Evolutionary conservation across 1,140 invertebrate species (phyloP).

Genomic region (Onthophagus taurus): DNA sequence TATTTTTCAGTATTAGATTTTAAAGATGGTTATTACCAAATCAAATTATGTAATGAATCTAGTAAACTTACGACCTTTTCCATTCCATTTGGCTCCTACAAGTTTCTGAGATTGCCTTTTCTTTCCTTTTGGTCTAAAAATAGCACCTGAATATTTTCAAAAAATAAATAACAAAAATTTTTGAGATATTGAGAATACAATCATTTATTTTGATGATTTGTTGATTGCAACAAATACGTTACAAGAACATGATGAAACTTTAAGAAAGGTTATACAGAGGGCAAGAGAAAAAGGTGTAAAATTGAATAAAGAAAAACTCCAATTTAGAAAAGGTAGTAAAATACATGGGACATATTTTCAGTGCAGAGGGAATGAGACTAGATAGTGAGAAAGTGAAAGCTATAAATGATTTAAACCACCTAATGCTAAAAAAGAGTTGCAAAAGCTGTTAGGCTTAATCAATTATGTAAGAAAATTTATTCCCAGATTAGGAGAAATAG

Average conservation of each 20-base stretch:
- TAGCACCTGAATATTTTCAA: constrained; percentile 12
- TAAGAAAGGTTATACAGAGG: constrained; percentile 27
- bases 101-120: constrained; percentile 30
- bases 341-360: constrained; percentile 25
- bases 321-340: constrained; percentile 21
- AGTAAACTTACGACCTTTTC: constrained; percentile 5
- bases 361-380: constrained; percentile 15
- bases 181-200: constrained; percentile 21
- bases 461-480: constrained; percentile 12
- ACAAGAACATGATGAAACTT: constrained; percentile 25
- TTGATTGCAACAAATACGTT: constrained; percentile 16
- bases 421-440: constrained; percentile 8
- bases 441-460: constrained; percentile 8
- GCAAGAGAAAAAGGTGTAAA: constrained; percentile 19
- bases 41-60: constrained; percentile 2
- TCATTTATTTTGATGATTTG: constrained; percentile 29
- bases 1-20: constrained; percentile 24
- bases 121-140: constrained; percentile 22
- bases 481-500: constrained; percentile 6
- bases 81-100: constrained; percentile 30
- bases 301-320: constrained; percentile 25
- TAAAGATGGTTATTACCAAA: constrained; percentile 17
- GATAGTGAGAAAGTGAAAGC: constrained; percentile 17
- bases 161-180: constrained; percentile 18
- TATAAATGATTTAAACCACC: constrained; percentile 13